Percentiles rank a stretch among this genome's conserved stretches.
phyloP scores from a whole-genome alignment of 2,113 vertebrate species.

The Chlorodrepanis virens region DNA sequence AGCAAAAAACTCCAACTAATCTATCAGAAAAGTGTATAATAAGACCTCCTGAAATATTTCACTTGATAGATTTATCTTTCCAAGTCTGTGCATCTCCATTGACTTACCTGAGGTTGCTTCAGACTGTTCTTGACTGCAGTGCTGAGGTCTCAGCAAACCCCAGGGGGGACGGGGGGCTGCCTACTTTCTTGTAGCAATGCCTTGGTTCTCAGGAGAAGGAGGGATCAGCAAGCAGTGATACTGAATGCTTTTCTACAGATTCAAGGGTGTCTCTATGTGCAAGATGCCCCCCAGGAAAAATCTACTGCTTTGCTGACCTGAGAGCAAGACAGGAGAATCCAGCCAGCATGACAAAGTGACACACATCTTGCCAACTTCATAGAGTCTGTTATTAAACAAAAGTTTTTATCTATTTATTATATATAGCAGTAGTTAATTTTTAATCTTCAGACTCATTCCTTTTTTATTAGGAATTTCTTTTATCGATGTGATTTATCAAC shows the following conservation, averaged over 20 bases:
- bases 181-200: background rate
- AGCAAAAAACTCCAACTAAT: background rate
- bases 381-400: background rate
- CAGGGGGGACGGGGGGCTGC: accelerated
- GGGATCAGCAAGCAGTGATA: background rate
- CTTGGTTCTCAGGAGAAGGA: background rate
- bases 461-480: background rate
- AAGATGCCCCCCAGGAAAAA: background rate
- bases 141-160: background rate
- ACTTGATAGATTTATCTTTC: background rate
- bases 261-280: accelerated
- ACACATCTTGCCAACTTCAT: background rate
- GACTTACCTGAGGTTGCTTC: background rate
- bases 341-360: background rate
- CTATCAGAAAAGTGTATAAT: background rate
- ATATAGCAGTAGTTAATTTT: background rate
- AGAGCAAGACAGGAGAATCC: background rate
- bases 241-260: background rate
- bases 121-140: background rate
- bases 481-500: background rate
- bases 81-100: background rate
- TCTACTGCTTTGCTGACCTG: background rate
- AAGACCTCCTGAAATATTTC: background rate
- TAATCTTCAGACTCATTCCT: background rate
- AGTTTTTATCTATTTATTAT: background rate